Conservation (phyloP, 2,888 invertebrate genomes). For the Eupithecia exiguata region DNA sequence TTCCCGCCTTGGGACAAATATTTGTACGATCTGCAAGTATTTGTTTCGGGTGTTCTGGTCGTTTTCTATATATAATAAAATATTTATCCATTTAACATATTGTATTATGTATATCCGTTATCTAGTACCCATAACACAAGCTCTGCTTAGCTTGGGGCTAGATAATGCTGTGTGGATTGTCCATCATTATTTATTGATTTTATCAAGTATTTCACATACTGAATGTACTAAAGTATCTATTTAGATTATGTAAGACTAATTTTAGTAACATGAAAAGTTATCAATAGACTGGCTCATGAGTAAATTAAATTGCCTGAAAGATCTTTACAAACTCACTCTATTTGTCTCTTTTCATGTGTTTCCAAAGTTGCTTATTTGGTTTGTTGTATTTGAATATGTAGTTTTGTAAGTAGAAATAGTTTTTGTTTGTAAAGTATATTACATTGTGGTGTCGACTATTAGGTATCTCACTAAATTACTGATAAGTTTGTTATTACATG, state of each 20-base stretch:
- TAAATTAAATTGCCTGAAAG: not conserved
- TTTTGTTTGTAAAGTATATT: slow-evolving; percentile 23
- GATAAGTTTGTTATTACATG: slow-evolving; percentile 20
- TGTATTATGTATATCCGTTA: no score
- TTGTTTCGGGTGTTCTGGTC: no score
- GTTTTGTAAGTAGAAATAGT: slow-evolving; percentile 14
- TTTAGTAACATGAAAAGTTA: not conserved
- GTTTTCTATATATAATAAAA: no score
- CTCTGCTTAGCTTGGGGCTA: no score
- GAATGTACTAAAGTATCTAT: slow-evolving; percentile 25
- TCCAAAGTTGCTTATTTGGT: slow-evolving; percentile 1
- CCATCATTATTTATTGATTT: no score
- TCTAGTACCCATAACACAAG: no score
- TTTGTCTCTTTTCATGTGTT: not conserved
- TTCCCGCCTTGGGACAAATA: no score
- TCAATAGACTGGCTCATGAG: not conserved
- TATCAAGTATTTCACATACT: slow-evolving; percentile 23
- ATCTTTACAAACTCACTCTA: not conserved
- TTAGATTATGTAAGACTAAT: slow-evolving; percentile 15
- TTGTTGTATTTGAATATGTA: slow-evolving; percentile 7
- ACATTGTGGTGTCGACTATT: not conserved
- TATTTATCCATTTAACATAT: no score
- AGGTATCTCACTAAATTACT: slow-evolving; percentile 17
- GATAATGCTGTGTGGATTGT: no score
- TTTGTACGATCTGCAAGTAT: no score